Evolutionary conservation across 2,797 vertebrate genomes (phyloP), one percentile per base, ranked within the genome.

Genomic region (Leptoclinus maculatus): DNA sequence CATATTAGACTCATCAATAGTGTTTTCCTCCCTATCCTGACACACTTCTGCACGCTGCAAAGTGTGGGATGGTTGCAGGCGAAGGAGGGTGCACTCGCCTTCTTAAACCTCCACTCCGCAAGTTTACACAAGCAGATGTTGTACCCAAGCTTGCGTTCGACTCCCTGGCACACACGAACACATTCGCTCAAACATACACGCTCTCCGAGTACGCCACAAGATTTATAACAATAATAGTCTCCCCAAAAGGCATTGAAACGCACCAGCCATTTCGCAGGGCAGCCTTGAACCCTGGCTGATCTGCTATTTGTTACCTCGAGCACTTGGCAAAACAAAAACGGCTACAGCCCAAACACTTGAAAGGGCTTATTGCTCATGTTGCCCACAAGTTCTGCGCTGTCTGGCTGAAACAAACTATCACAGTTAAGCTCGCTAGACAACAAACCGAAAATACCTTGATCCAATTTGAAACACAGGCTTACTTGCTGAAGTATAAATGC

Each of bases 201-300:
- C 68, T 62, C 68, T 62, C 63, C 3, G 36, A 58, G 72, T 32
- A 73, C 13, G 19, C 84, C 47, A 17, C 71, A 67, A 89, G 88
- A 91, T 92, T 91, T 89, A 90, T 78, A 89, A 91, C 85, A 88
- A 88, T 87, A 82, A 92, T 90, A 87, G 82, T 65, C 84, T 87
- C 68, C 77, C 82, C 83, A 65, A 82, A 91, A 93, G 80, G 86
- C 83, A 86, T 12, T 74, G 76, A 87, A 86, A 88, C 56, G 51
- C 86, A 83, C 66, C 79, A 74, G 83, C 74, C 62, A 78, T 89
- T 90, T 82, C 62, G 34, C 70, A n/a, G 36, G 80, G 88, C 80
- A 87, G 89, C 92, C 90, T 87, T 93, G 90, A 94, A 93, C 91
- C 91, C 83, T 73, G 67, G 71, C 90, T 92, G 88, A 92, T 92